Base-by-base conservation (phyloP, 1,140 invertebrate species). In the Pseudoatta argentina region DNA sequence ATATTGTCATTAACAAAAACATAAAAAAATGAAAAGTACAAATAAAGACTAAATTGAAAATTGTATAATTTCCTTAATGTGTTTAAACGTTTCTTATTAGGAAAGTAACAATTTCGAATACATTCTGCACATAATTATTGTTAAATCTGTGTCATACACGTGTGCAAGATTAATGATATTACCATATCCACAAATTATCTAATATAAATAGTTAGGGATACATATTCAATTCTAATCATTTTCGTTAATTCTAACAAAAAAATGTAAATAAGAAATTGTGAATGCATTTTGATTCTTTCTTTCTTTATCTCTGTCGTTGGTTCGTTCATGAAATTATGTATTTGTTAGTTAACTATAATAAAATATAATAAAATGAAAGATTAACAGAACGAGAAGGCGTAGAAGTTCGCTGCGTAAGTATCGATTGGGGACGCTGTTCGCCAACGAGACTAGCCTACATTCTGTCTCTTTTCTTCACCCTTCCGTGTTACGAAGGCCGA, bases 401-500 rank as follows among this genome's bases (percentile, higher is more conserved):
- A 64, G n/a, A 87, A 75, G 89, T 86, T 88, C 81, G 86, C 78
- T 90, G 91, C 87, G 93, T 92, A 92, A 88, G 90, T 94, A 95
- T 94, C 93, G 94, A 95, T 95, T 94, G 93, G 93, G 93, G 93
- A 94, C 92, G 93, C 93, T 86, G 93, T 93, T 93, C 94, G 93
- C 91, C 92, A 91, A 88, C 91, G 89, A 92, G 92, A 94, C 92
- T 94, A 92, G 91, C 93, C 92, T 94, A 94, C 93, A 94, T 93
- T 94, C 92, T 79, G 88, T 87, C 89, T 87, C 89, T 86, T 88
- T 89, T 85, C 88, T 77, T 90, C 83, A 86, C 90, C 85, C 89
- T 88, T n/a, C 59, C 57, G 44, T 59, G 34, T 61, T 48, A 57
- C 86, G 59, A 75, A 57, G 76, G 63, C 64, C 67, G 78, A 61